Conservation (phyloP, 2,888 invertebrate species). For the Sinelater perroti region DNA sequence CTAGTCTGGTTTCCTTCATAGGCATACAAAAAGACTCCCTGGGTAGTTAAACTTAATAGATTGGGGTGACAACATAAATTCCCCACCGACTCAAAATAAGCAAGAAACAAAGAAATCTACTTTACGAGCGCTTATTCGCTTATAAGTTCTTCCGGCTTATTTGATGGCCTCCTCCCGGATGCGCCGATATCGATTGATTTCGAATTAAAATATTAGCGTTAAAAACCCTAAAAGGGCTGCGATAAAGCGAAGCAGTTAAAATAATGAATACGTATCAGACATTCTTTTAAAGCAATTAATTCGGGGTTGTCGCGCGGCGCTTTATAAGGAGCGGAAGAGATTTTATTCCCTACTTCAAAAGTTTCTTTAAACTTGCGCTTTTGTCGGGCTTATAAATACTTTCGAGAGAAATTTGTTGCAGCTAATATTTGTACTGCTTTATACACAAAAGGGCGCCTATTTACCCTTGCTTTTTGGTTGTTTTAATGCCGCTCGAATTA, state of each 20-base stretch:
- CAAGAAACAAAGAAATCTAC: no score
- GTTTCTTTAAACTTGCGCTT: conserved; percentile 28
- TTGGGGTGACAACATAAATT: no score
- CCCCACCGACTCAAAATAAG: no score
- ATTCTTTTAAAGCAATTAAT: conserved; percentile 27
- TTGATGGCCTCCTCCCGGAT: no score
- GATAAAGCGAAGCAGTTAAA: conserved; percentile 1
- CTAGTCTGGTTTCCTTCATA: no score
- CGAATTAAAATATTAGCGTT: conserved; percentile 3
- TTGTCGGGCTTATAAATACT: conserved; percentile 29
- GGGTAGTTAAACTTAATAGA: no score
- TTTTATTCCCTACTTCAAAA: conserved; percentile 29
- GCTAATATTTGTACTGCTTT: conserved; percentile 25
- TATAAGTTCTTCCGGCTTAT: no score
- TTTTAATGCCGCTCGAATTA: conserved; percentile 13
- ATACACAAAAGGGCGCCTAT: conserved; percentile 14
- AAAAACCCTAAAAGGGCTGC: neutral
- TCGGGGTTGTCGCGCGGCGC: conserved; percentile 16
- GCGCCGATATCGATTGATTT: no score
- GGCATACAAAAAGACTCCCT: no score
- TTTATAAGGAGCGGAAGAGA: conserved; percentile 26
- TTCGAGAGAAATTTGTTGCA: conserved; percentile 23
- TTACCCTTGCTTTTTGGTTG: conserved; percentile 13
- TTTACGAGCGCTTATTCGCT: no score
- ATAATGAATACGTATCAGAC: conserved; percentile 22